Percentiles rank a stretch among this genome's conserved stretches.
phyloP scores from a whole-genome alignment of 2,797 vertebrate species.

The Artibeus jamaicensis region DNA sequence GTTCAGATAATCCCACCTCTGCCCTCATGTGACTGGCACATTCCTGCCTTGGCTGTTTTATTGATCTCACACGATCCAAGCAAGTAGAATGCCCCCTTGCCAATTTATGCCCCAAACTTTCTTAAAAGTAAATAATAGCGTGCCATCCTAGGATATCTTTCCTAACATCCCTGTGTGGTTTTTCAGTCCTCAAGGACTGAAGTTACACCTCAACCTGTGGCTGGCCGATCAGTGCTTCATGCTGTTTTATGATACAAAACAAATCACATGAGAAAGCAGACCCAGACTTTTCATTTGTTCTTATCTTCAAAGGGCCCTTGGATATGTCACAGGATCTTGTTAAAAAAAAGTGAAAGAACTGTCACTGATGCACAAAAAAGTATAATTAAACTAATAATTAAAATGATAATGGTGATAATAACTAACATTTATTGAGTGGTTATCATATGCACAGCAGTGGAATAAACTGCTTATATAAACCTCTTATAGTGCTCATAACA shows the following conservation, averaged over 20 bases:
- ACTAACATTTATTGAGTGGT: background rate
- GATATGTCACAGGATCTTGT: background rate
- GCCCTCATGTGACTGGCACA: no score
- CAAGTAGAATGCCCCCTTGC: background rate
- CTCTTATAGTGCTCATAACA: background rate
- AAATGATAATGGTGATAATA: background rate
- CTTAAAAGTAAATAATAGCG: background rate
- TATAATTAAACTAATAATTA: background rate
- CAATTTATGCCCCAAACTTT: background rate
- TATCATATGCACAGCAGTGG: background rate
- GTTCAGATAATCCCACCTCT: background rate
- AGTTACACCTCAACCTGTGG: background rate
- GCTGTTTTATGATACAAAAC: background rate
- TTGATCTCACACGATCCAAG: background rate
- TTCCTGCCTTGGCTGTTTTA: background rate
- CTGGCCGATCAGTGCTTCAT: background rate
- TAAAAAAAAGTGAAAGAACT: background rate
- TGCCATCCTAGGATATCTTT: background rate
- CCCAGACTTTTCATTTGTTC: background rate
- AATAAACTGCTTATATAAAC: background rate
- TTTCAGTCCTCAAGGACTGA: background rate
- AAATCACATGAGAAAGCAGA: background rate
- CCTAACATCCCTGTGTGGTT: background rate
- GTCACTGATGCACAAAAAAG: background rate
- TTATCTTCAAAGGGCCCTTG: background rate